Conservation (phyloP, 1,140 invertebrate genomes). For the Meloidogyne exigua region DNA sequence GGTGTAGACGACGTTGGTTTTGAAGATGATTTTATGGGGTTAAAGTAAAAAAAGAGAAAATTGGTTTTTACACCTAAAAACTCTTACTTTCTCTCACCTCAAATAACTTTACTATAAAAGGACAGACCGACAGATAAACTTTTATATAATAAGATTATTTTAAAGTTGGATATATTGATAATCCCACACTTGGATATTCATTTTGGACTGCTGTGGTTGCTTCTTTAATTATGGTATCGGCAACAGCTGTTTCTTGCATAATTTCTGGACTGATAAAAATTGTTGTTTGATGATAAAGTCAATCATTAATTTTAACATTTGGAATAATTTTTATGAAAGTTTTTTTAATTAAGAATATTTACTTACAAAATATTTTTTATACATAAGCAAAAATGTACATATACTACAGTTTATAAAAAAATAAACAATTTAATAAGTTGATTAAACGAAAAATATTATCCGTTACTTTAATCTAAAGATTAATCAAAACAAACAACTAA, state of each 20-base stretch:
- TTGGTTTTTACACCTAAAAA: too few relatives aligned
- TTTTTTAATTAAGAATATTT: too few relatives aligned
- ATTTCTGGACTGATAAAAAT: constrained; percentile 17
- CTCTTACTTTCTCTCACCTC: too few relatives aligned
- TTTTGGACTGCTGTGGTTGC: constrained; percentile 15
- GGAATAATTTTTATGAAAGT: too few relatives aligned
- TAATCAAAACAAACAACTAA: too few relatives aligned
- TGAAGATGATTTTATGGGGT: too few relatives aligned
- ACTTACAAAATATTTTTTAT: neutral
- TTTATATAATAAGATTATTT: neutral
- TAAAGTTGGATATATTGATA: neutral
- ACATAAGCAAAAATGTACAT: neutral
- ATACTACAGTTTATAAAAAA: neutral
- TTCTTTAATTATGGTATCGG: constrained; percentile 11
- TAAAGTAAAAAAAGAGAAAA: too few relatives aligned
- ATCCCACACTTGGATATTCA: constrained; percentile 16
- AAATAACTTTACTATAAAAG: too few relatives aligned
- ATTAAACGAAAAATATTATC: neutral
- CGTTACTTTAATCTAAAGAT: too few relatives aligned
- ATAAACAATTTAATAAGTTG: neutral
- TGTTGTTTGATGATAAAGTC: neutral
- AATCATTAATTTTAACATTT: neutral
- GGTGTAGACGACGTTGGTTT: too few relatives aligned
- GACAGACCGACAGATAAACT: too few relatives aligned
- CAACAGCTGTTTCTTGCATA: constrained; percentile 6